These are phyloP conservation scores for Salarias fasciatus DNA, from an alignment of 2,797 vertebrate species.

Conservation along the genomic window DNA sequence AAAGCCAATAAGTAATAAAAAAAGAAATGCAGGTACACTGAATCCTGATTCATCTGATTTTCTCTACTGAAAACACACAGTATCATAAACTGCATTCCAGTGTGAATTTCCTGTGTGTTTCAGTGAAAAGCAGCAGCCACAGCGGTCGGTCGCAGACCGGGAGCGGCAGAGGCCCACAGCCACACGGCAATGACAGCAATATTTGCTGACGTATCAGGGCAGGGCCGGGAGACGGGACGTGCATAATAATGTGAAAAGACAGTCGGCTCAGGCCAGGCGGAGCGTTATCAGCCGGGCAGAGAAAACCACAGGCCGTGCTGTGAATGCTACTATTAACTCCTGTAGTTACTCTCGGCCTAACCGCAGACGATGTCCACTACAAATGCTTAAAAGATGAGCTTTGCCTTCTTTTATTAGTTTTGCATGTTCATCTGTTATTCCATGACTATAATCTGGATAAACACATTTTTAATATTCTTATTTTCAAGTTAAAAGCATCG, in stretches of 20 bases:
- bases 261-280: slow-evolving; percentile 37
- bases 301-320: slow-evolving; percentile 30
- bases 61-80: background rate
- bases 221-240: slow-evolving; percentile 38
- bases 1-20: no score
- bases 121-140: slow-evolving; percentile 15
- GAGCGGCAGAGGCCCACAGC: slow-evolving; percentile 38
- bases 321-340: slow-evolving; percentile 19
- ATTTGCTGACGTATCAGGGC: slow-evolving; percentile 65
- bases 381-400: background rate
- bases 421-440: no score
- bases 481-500: no score
- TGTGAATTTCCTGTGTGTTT: background rate
- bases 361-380: slow-evolving; percentile 1
- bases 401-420: no score
- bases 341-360: slow-evolving; percentile 2
- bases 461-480: no score
- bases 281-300: slow-evolving; percentile 46
- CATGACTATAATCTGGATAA: no score
- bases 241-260: slow-evolving; percentile 55
- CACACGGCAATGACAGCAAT: slow-evolving; percentile 44
- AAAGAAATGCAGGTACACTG: no score
- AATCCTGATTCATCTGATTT: no score
- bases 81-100: background rate
- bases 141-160: slow-evolving; percentile 16